Base-by-base conservation (phyloP, 2,797 vertebrate genomes). In the Alauda arvensis region DNA sequence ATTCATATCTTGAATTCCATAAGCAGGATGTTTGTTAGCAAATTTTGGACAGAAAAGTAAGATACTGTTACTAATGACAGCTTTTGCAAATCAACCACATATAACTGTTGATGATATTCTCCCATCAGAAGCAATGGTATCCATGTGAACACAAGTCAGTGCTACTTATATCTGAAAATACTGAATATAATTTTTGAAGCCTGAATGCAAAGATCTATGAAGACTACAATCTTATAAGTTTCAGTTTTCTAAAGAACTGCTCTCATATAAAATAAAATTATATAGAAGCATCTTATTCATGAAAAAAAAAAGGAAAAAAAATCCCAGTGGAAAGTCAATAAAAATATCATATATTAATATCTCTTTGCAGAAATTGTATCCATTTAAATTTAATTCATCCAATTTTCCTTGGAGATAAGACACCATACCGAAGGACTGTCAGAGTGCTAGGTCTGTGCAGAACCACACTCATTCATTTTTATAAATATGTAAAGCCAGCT, bases 21-120 rank as follows among this genome's bases (percentile, higher is more conserved):
- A 42, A 91, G 34, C 52, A 94, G 70, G 53, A 91, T 75, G 48
- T 85, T 71, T 87, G n/a, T 29, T 77, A 80, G 48, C 8, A 75
- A 80, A 69, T 87, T 83, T 83, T 88, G 86, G 52, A 87, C 42
- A 37, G 48, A 85, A 85, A 89, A 92, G 40, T 28, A 77, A 63
- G 42, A 49, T 76, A 20, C 20, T 65, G 4, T 49, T 85, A 69
- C 28, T 87, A 67, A 82, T 33, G 37, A 76, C 69, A 83, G 34
- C 37, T 86, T 89, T 62, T 92, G 49, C 29, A 80, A 56, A 80
- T 57, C 39, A 72, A 2, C 33, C 9, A 83, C 26, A 28, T 63
- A 57, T 8, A 77, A 62, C 19, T 45, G 37, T 34, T 2, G 0
- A 46, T 76, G 6, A 80, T 56, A 71, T 24, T 75, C 12, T 85